Conservation (phyloP, 1,140 invertebrate genomes). For the Drosophila micromelanica region DNA sequence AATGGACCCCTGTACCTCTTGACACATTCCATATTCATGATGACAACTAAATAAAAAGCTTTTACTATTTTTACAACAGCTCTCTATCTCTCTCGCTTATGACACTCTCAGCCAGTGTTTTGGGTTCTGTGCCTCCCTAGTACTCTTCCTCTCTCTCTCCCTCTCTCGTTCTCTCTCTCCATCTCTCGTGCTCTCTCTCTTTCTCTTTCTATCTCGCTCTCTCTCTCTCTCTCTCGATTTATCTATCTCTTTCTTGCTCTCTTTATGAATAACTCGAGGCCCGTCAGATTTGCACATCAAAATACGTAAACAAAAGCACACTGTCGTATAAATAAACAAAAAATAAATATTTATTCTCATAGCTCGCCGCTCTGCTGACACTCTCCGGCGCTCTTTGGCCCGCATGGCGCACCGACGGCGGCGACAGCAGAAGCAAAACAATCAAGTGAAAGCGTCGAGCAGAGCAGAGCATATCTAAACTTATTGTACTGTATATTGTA, state of each 20-base stretch:
- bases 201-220: too few species aligned
- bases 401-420: conserved; percentile 43
- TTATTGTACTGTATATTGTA: conserved; percentile 57
- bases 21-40: conserved; percentile 58
- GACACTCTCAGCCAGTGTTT: not conserved
- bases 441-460: conserved; percentile 78
- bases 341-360: conserved; percentile 62
- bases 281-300: conserved; percentile 65
- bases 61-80: conserved; percentile 64
- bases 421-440: conserved; percentile 53
- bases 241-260: conserved; percentile 4
- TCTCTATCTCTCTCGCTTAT: not conserved
- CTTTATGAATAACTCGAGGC: conserved; percentile 18
- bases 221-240: conserved; percentile 6
- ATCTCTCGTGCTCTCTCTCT: too few species aligned
- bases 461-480: conserved; percentile 38
- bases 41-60: conserved; percentile 47
- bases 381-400: conserved; percentile 56
- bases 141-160: too few species aligned
- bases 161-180: not conserved
- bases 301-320: conserved; percentile 77
- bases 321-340: conserved; percentile 75
- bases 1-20: conserved; percentile 51
- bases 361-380: conserved; percentile 7
- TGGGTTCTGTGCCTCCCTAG: not conserved